Evolutionary conservation across 2,888 invertebrate species (phyloP).

Genomic region (Apodemia mormo): DNA sequence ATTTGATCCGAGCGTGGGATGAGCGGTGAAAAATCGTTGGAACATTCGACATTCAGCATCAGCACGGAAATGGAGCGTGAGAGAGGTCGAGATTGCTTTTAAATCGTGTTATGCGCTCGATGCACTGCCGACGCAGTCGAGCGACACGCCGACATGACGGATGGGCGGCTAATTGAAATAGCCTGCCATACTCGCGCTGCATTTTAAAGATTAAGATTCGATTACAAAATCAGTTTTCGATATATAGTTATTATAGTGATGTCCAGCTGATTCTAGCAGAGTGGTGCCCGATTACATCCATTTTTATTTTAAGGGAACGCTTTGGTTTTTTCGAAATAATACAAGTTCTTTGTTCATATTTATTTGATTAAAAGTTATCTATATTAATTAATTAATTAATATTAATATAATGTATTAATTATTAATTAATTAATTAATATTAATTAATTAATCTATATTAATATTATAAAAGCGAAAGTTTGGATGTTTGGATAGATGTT

Average conservation of each 20-base stretch:
- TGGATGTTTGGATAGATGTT: too few species aligned
- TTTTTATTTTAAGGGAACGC: too few species aligned
- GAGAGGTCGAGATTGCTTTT: constrained; percentile 69
- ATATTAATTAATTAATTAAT: too few species aligned
- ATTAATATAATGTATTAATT: too few species aligned
- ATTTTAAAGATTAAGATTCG: constrained; percentile 17
- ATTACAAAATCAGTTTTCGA: neutral
- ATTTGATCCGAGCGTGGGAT: constrained; percentile 11
- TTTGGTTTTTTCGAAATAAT: too few species aligned
- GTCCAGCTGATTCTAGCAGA: neutral
- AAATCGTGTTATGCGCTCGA: constrained; percentile 66
- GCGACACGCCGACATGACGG: constrained; percentile 25
- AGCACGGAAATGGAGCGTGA: constrained; percentile 67
- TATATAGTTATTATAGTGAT: neutral
- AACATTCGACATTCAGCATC: constrained; percentile 51
- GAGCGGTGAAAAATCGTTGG: constrained; percentile 22
- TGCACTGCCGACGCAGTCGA: constrained; percentile 41
- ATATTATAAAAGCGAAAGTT: too few species aligned
- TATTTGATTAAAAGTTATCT: too few species aligned
- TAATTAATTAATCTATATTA: too few species aligned
- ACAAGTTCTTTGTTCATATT: too few species aligned
- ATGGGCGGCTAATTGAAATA: constrained; percentile 16
- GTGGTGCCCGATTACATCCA: too few species aligned
- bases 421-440: too few species aligned
- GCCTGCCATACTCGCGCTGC: neutral